Evolutionary conservation across 2,113 vertebrate genomes (phyloP).

Genomic region (Puffinus mauretanicus): DNA sequence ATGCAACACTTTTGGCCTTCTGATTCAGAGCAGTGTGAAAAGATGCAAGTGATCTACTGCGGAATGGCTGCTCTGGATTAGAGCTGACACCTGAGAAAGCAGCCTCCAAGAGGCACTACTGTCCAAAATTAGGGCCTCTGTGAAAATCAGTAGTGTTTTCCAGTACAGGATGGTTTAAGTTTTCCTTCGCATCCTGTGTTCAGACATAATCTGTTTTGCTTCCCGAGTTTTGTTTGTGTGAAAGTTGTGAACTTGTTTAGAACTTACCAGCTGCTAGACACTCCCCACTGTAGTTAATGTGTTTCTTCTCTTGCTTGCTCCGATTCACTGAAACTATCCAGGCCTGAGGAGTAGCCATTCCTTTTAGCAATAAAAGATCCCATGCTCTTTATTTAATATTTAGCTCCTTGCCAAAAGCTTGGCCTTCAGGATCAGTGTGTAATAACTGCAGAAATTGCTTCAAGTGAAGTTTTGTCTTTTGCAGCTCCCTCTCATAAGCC

Average conservation of each 20-base stretch:
- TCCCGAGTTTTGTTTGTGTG: not conserved
- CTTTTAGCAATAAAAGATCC: not conserved
- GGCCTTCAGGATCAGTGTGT: not conserved
- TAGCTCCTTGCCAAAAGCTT: constrained; percentile 5
- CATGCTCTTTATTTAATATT: not conserved
- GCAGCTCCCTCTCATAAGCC: not conserved
- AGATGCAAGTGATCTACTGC: not conserved
- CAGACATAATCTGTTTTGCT: not conserved
- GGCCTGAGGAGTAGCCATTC: not conserved
- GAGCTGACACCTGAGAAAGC: not conserved
- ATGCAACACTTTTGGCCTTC: not conserved
- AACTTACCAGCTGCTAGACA: not conserved
- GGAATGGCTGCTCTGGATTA: not conserved
- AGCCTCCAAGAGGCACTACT: not conserved
- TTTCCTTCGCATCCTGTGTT: not conserved
- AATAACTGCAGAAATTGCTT: not conserved
- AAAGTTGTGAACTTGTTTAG: not conserved
- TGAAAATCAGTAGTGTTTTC: not conserved
- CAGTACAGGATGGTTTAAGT: not conserved
- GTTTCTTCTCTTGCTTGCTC: not conserved
- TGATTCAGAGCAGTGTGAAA: not conserved
- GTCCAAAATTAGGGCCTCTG: not conserved
- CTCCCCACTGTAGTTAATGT: not conserved
- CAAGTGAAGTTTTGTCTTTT: not conserved
- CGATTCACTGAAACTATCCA: not conserved